Evolutionary conservation across 1,140 invertebrate species (phyloP).

Genomic region (Bombyx mori): DNA sequence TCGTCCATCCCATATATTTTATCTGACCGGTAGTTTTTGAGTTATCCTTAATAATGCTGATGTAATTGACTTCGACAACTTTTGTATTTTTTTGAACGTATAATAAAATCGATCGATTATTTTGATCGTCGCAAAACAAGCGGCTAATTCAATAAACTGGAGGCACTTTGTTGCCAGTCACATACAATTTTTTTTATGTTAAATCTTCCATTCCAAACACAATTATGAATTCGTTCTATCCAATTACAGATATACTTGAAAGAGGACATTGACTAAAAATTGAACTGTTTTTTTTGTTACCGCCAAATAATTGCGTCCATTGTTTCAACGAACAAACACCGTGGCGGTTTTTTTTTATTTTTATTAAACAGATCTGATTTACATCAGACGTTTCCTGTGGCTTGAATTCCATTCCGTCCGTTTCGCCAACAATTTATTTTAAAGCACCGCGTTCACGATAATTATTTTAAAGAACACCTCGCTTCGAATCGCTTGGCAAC

Average conservation of each 20-base stretch:
- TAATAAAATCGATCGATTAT: too few species aligned
- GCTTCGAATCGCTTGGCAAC: slow-evolving; percentile 12
- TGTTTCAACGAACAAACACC: slow-evolving; percentile 21
- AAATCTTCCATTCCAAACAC: not conserved
- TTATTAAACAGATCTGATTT: slow-evolving; percentile 20
- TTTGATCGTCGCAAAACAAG: too few species aligned
- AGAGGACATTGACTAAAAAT: slow-evolving; percentile 10
- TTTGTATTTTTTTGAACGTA: too few species aligned
- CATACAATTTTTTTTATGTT: too few species aligned
- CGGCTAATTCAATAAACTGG: too few species aligned
- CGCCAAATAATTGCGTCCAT: slow-evolving; percentile 15
- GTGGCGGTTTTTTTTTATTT: slow-evolving; percentile 7
- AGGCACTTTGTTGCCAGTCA: too few species aligned
- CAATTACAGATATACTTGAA: not conserved
- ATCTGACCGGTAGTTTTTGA: too few species aligned
- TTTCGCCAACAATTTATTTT: slow-evolving; percentile 6
- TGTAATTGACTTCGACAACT: too few species aligned
- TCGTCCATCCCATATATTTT: too few species aligned
- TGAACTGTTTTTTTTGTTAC: slow-evolving; percentile 10
- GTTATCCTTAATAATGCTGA: too few species aligned
- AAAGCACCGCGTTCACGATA: slow-evolving; percentile 14
- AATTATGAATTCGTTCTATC: slow-evolving; percentile 4
- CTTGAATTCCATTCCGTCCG: slow-evolving; percentile 18
- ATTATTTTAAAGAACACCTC: slow-evolving; percentile 15
- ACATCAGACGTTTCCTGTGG: slow-evolving; percentile 21